phyloP scores from a whole-genome alignment of 2,888 invertebrate genomes.

The Ormyrus labotus region DNA sequence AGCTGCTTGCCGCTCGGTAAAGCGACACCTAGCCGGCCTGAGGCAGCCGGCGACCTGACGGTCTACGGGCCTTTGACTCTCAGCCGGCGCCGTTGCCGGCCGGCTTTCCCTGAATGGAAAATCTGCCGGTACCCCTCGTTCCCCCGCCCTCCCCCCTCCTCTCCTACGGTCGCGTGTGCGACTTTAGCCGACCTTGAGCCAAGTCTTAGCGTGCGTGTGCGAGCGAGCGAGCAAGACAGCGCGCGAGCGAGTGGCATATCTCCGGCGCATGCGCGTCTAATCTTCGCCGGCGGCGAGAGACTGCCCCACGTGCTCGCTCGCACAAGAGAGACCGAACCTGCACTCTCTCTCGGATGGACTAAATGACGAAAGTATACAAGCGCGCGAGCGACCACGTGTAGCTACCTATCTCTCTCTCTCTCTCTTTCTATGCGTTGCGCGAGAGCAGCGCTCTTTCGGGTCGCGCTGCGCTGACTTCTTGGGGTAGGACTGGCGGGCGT shows the following conservation, averaged over 20 bases:
- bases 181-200: constrained; percentile 60
- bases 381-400: constrained; percentile 29
- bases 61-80: background rate
- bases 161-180: constrained; percentile 24
- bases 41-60: background rate
- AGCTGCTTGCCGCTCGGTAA: too few species aligned
- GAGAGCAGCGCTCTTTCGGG: constrained; percentile 9
- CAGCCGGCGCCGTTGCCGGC: constrained; percentile 3
- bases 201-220: constrained; percentile 19
- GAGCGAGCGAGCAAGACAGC: constrained; percentile 37
- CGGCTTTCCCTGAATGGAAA: constrained; percentile 44
- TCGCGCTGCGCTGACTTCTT: constrained; percentile 55
- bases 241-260: background rate
- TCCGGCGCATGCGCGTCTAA: constrained; percentile 67
- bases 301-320: constrained; percentile 68
- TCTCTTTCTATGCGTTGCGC: background rate
- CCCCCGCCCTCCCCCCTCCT: constrained; percentile 54
- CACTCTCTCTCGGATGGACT: constrained; percentile 41
- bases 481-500: constrained; percentile 68
- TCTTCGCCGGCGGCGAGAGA: constrained; percentile 52
- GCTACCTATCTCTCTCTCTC: background rate
- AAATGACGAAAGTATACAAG: constrained; percentile 46
- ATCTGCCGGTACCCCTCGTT: constrained; percentile 44
- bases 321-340: constrained; percentile 1
- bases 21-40: background rate